Percentiles rank a stretch among this genome's conserved stretches.
Evolutionary conservation across 2,888 invertebrate genomes (phyloP).

Genomic region (Metacarcinus magister): DNA sequence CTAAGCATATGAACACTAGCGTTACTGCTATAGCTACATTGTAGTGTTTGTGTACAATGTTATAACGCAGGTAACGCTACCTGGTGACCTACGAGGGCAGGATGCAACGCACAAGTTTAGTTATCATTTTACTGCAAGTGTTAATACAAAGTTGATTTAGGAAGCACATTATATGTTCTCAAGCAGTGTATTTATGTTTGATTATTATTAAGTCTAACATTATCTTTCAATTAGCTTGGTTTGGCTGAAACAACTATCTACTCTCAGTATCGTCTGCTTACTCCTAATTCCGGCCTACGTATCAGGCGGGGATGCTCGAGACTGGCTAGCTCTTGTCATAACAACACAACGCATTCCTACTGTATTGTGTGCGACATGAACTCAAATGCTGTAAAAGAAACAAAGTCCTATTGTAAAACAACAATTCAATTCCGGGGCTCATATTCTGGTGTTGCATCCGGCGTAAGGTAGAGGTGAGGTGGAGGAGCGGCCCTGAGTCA

Average conservation of each 20-base stretch:
- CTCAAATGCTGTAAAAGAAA: neutral
- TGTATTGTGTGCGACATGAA: neutral
- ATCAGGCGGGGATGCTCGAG: neutral
- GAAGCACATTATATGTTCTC: neutral
- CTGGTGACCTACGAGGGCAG: neutral
- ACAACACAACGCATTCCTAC: neutral
- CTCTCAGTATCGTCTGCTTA: neutral
- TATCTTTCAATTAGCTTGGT: neutral
- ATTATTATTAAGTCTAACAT: neutral
- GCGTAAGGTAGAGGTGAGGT: neutral
- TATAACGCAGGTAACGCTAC: neutral
- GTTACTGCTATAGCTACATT: neutral
- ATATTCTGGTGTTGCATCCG: neutral
- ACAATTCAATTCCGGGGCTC: neutral
- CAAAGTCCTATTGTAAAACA: constrained; percentile 34
- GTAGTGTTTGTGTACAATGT: neutral
- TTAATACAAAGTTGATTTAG: neutral
- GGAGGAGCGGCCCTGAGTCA: neutral
- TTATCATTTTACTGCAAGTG: neutral
- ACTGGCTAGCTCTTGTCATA: neutral
- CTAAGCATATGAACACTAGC: neutral
- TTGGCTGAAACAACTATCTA: neutral
- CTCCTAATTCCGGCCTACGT: no score
- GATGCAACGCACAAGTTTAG: no score
- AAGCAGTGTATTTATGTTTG: neutral